Percentiles rank a stretch among this genome's conserved stretches.
phyloP scores from a whole-genome alignment of 2,888 invertebrate species.

The Corbicula japonica region DNA sequence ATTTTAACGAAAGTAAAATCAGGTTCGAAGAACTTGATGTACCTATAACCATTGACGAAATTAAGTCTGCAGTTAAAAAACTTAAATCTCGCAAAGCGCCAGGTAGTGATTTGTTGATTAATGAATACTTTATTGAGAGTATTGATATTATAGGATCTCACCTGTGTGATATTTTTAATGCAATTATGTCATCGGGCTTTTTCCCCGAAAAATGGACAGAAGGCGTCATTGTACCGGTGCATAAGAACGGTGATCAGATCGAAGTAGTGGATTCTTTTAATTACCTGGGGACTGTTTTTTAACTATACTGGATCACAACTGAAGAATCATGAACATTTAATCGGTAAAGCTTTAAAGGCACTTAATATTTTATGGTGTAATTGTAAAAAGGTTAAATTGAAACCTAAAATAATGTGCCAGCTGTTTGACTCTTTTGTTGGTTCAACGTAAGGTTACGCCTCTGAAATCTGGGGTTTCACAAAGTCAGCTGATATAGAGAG shows the following conservation, averaged over 20 bases:
- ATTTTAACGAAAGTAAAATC: background rate
- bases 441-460: slow-evolving; percentile 6
- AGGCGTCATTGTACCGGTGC: no score
- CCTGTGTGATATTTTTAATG: slow-evolving; percentile 31
- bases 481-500: slow-evolving; percentile 22
- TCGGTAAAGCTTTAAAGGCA: slow-evolving; percentile 22
- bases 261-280: slow-evolving; percentile 21
- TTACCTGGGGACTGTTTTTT: slow-evolving; percentile 14
- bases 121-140: slow-evolving; percentile 34
- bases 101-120: slow-evolving; percentile 20
- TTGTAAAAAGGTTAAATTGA: background rate
- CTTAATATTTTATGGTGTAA: slow-evolving; percentile 3
- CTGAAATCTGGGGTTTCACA: slow-evolving; percentile 14
- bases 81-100: slow-evolving; percentile 21
- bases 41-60: slow-evolving; percentile 15
- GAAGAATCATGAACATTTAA: background rate
- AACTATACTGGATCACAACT: slow-evolving; percentile 18
- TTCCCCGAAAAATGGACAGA: slow-evolving; percentile 19
- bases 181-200: slow-evolving; percentile 10
- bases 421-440: slow-evolving; percentile 28
- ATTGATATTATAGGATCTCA: slow-evolving; percentile 12
- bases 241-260: background rate
- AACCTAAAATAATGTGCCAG: slow-evolving; percentile 24
- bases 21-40: slow-evolving; percentile 13
- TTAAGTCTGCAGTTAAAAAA: slow-evolving; percentile 9